phyloP scores from a whole-genome alignment of 2,797 vertebrate genomes.

The Crypturellus tataupa region DNA sequence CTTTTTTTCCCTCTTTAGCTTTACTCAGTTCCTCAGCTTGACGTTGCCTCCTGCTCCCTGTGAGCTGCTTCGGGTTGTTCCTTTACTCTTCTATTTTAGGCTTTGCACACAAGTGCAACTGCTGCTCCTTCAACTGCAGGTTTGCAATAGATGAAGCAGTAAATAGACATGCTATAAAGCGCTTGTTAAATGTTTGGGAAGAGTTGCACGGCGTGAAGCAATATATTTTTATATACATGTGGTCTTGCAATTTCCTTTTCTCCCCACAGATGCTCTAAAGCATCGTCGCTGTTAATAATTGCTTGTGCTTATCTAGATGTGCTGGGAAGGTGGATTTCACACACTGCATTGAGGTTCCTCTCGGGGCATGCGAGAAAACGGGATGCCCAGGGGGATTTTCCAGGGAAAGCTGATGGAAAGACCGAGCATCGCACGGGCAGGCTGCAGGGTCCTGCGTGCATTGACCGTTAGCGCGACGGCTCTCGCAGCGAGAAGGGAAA shows the following conservation, averaged over 20 bases:
- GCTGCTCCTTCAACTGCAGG: neutral
- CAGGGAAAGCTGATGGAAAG: neutral
- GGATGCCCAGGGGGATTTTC: rapidly evolving
- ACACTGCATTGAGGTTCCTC: rapidly evolving
- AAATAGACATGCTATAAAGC: neutral
- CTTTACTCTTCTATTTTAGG: neutral
- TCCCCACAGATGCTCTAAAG: neutral
- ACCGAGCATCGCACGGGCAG: neutral
- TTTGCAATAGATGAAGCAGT: neutral
- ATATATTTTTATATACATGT: rapidly evolving
- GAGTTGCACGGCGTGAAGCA: neutral
- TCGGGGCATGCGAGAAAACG: neutral
- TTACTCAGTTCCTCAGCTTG: neutral
- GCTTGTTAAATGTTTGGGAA: rapidly evolving
- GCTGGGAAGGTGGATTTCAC: neutral
- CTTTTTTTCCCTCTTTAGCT: neutral
- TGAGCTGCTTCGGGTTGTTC: neutral
- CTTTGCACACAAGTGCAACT: rapidly evolving
- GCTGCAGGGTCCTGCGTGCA: too few relatives aligned
- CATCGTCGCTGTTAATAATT: neutral
- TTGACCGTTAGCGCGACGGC: rapidly evolving
- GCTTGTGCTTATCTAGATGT: neutral
- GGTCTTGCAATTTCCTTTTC: neutral
- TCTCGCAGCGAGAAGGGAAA: neutral
- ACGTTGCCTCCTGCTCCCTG: neutral